These are phyloP conservation scores for Fabriciana adippe DNA, from an alignment of 2,888 invertebrate species.

Conservation along the genomic window DNA sequence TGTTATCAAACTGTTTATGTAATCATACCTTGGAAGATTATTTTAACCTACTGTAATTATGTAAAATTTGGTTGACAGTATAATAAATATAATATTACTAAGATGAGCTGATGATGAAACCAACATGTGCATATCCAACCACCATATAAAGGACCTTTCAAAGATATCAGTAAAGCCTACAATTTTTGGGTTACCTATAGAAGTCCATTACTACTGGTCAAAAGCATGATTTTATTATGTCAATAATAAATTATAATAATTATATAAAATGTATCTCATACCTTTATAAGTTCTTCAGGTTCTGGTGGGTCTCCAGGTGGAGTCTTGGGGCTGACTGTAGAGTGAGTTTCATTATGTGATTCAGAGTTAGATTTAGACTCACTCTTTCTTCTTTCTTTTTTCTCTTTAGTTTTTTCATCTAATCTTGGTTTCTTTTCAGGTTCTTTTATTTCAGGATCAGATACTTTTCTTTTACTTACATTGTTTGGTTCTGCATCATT, in stretches of 20 bases:
- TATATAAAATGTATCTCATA: conserved; percentile 46
- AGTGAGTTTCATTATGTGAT: conserved; percentile 89
- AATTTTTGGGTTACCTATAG: no score
- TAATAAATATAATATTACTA: no score
- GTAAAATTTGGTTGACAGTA: no score
- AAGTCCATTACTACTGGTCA: neutral
- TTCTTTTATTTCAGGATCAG: conserved; percentile 59
- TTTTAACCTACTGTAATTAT: no score
- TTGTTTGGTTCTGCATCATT: conserved; percentile 64
- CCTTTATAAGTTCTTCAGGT: conserved; percentile 95
- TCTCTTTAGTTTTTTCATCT: conserved; percentile 42
- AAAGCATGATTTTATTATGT: neutral
- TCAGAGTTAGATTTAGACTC: conserved; percentile 83
- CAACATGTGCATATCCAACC: no score
- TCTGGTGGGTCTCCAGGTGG: conserved; percentile 94
- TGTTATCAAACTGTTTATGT: no score
- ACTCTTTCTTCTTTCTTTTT: conserved; percentile 65
- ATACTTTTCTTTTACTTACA: conserved; percentile 61
- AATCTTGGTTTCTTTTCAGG: conserved; percentile 64
- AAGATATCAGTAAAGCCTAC: no score
- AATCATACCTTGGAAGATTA: no score
- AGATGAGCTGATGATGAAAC: no score
- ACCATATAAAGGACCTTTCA: no score
- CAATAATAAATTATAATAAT: conserved; percentile 10
- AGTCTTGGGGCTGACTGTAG: conserved; percentile 89